These are phyloP conservation scores for Halocynthia roretzi DNA, from an alignment of 23 tunicate genomes.

Conservation along the genomic window DNA sequence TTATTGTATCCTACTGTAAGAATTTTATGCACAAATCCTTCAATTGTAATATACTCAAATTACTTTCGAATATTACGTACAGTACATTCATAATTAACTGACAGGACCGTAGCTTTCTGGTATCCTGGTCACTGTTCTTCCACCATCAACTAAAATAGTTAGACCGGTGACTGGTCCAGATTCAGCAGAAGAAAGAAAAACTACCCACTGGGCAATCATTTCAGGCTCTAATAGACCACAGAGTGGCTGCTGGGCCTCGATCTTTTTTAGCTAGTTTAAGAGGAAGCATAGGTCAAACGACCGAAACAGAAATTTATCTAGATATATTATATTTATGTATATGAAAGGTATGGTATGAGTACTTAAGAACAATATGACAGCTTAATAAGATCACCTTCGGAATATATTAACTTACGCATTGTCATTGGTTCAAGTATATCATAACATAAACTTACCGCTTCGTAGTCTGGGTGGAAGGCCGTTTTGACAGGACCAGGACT, in stretches of 20 bases:
- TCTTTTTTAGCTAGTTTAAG: neutral
- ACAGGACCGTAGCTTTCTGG: slow-evolving; percentile 6
- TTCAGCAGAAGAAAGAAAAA: neutral
- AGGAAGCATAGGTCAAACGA: too few species aligned
- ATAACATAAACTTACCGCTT: neutral
- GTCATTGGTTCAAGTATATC: too few species aligned
- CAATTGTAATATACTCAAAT: too few species aligned
- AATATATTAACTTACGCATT: too few species aligned
- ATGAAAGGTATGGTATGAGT: too few species aligned
- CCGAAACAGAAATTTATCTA: too few species aligned
- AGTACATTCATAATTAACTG: neutral
- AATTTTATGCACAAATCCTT: too few species aligned
- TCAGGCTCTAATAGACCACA: neutral
- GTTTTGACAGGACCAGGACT: slow-evolving; percentile 2
- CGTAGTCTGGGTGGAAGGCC: slow-evolving; percentile 1
- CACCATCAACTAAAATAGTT: slow-evolving; percentile 2
- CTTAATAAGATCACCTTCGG: too few species aligned
- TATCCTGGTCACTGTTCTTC: slow-evolving; percentile 2
- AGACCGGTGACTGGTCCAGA: slow-evolving; percentile 6
- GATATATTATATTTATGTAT: too few species aligned
- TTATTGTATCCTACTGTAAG: too few species aligned
- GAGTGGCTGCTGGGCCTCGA: neutral
- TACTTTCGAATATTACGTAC: too few species aligned
- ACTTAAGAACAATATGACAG: too few species aligned
- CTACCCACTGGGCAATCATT: neutral